A percentile compares a stretch with the other conserved stretches of the same genome.
These are phyloP conservation scores for Chaitophorus viminalis DNA, from an alignment of 2,888 invertebrate species.

Conservation along the genomic window DNA sequence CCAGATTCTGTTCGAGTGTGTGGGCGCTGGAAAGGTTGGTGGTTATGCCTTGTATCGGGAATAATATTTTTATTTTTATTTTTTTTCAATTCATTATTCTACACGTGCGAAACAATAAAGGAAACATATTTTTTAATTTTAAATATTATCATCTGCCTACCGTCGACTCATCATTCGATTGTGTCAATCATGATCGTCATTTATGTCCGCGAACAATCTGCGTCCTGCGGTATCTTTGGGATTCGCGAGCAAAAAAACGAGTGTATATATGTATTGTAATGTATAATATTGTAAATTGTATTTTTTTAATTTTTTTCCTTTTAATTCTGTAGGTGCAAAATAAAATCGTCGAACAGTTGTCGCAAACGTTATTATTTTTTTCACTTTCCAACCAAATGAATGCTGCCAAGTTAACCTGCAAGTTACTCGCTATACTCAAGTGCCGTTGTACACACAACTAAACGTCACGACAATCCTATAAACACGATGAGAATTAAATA, in stretches of 20 bases:
- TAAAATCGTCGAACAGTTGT: not conserved
- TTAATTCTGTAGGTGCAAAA: not conserved
- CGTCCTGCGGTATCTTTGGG: not conserved
- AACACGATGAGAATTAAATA: not conserved
- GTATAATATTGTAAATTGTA: not conserved
- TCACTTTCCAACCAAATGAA: not conserved
- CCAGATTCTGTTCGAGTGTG: slow-evolving; percentile 45
- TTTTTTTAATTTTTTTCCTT: no score
- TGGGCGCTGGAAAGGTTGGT: slow-evolving; percentile 17
- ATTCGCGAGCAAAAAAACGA: not conserved
- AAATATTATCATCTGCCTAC: not conserved
- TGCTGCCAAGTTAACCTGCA: no score
- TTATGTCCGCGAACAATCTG: not conserved
- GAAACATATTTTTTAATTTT: not conserved
- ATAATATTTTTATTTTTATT: not conserved
- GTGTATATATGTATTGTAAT: no score
- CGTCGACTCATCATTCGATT: not conserved
- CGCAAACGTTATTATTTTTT: not conserved
- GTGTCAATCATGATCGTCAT: not conserved
- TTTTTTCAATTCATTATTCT: slow-evolving; percentile 22
- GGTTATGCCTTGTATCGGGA: not conserved
- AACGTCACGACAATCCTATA: not conserved
- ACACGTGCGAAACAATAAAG: slow-evolving; percentile 3
- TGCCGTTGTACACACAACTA: not conserved
- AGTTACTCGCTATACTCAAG: not conserved